Conservation (phyloP, 2,888 invertebrate species). For the Bimastos eiseni region DNA sequence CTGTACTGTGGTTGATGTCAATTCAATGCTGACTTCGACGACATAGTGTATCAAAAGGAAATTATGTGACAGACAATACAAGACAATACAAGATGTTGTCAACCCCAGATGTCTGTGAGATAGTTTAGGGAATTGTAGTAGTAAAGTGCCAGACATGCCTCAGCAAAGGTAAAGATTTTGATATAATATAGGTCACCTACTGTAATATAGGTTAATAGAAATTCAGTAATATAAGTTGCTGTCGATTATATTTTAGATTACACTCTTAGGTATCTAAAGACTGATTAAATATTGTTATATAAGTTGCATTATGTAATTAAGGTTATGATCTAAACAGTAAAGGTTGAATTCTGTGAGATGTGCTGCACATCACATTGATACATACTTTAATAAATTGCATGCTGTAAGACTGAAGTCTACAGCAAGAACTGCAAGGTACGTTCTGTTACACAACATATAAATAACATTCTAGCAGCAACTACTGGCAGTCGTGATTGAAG, state of each 20-base stretch:
- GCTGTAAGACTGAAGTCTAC: background rate
- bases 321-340: no score
- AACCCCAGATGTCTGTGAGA: background rate
- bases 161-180: background rate
- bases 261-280: no score
- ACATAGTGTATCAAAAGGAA: background rate
- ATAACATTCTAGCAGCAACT: background rate
- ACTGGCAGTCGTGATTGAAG: constrained; percentile 14
- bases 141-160: background rate
- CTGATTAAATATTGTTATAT: no score
- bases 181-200: background rate
- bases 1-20: background rate
- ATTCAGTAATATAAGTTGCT: no score
- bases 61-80: background rate
- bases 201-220: background rate
- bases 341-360: no score
- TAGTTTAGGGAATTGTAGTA: background rate
- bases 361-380: no score
- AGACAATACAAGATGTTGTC: background rate
- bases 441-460: background rate
- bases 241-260: no score
- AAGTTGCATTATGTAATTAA: no score
- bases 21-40: background rate
- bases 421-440: background rate
- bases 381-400: background rate